These are phyloP conservation scores for Pasiphila rectangulata DNA, from an alignment of 2,888 invertebrate species.

Conservation along the genomic window DNA sequence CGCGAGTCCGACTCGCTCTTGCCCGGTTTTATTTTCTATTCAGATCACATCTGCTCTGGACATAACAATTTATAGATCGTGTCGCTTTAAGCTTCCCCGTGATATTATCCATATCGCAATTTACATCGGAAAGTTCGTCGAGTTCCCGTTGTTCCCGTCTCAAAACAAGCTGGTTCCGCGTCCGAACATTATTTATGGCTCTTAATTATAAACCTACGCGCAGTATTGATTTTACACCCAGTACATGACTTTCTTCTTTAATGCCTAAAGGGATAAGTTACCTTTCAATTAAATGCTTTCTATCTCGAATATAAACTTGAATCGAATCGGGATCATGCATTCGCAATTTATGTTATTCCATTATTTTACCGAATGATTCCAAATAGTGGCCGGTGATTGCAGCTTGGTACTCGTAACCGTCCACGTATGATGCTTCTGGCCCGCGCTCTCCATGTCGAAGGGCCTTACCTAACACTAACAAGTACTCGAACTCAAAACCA, in stretches of 20 bases:
- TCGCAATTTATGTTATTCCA: constrained; percentile 27
- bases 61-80: constrained; percentile 5
- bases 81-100: constrained; percentile 13
- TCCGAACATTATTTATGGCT: constrained; percentile 56
- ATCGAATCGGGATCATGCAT: constrained; percentile 31
- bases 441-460: constrained; percentile 37
- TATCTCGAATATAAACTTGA: constrained; percentile 28
- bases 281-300: constrained; percentile 27
- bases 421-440: constrained; percentile 41
- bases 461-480: constrained; percentile 55
- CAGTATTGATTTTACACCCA: constrained; percentile 47
- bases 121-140: constrained; percentile 43
- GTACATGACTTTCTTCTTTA: constrained; percentile 40
- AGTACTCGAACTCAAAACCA: constrained; percentile 47
- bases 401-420: constrained; percentile 41
- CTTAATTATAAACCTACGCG: constrained; percentile 54
- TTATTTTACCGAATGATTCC: constrained; percentile 40
- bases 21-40: no score
- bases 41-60: constrained; percentile 1
- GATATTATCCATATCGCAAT: constrained; percentile 25
- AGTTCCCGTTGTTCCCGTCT: constrained; percentile 38
- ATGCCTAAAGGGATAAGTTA: constrained; percentile 32
- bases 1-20: no score
- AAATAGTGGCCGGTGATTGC: constrained; percentile 42
- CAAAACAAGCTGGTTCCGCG: constrained; percentile 42